phyloP scores from a whole-genome alignment of 2,888 invertebrate species.

The Entomobrya multifasciata region DNA sequence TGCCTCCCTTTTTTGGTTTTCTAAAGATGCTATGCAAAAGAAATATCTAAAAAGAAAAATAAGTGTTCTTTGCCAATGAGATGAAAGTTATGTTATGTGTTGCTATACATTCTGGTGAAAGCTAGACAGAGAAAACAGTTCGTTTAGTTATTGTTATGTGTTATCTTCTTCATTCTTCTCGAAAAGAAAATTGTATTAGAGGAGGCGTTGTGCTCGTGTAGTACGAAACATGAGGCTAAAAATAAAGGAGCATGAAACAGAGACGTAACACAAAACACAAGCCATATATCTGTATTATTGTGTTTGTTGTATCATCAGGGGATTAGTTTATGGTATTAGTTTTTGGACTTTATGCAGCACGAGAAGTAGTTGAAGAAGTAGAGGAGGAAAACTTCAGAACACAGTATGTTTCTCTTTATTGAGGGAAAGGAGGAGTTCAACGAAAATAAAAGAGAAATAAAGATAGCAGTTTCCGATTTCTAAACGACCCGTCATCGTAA shows the following conservation, averaged over 20 bases:
- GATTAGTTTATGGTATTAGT: slow-evolving; percentile 72
- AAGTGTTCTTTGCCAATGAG: slow-evolving; percentile 6
- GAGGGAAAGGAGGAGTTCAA: neutral
- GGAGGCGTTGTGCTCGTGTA: neutral
- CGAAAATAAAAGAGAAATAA: neutral
- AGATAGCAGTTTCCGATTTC: slow-evolving; percentile 30
- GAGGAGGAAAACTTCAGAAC: neutral
- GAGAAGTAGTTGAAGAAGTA: neutral
- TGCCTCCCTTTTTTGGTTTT: no score
- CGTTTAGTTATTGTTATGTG: neutral
- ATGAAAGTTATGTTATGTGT: neutral
- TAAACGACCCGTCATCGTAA: neutral
- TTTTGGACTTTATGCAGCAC: slow-evolving; percentile 16
- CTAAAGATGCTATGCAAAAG: no score
- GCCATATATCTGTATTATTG: slow-evolving; percentile 66
- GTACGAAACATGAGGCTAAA: neutral
- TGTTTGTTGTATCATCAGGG: slow-evolving; percentile 71
- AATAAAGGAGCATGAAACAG: neutral
- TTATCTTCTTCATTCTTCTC: neutral
- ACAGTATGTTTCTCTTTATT: neutral
- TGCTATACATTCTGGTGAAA: neutral
- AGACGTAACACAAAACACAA: slow-evolving; percentile 13
- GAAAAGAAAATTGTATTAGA: neutral
- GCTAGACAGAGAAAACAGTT: neutral
- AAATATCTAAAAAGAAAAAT: no score